Evolutionary conservation across 2,113 vertebrate species (phyloP), one percentile per base, ranked within the genome.

Genomic region (Saccopteryx bilineata): DNA sequence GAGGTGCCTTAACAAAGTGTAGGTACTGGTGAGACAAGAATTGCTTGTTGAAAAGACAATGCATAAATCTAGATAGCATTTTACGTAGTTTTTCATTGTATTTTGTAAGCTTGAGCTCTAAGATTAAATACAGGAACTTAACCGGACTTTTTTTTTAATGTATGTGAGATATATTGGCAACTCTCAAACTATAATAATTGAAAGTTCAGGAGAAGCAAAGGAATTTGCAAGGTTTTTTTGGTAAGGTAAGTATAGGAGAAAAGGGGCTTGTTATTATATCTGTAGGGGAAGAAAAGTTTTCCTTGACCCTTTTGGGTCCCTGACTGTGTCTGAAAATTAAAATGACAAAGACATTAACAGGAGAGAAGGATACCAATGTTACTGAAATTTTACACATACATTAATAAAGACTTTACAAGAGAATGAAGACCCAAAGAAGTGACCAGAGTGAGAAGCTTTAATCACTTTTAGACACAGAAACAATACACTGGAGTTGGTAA

Each of bases 161-260:
- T 33, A 28, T 18, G 7, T 65, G n/a, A 52, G 24, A 26, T n/a
- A 12, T 60, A 33, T 39, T 71, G 39, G 9, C 31, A 69, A 65
- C 4, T 54, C n/a, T 33, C 52, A 96, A 33, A 39, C 61, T 92
- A 81, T 58, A 87, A 91, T 28, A 91, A 58, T 91, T 93, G 78
- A 72, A 87, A 78, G 33, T 58, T 5, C 7, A 52, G 14, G 48
- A 63, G 61, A 95, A 82, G 9, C 17, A 79, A 91, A 69, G 13
- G 11, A 50, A 79, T 83, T 78, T 82, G 17, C 17, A 54, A 83
- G 21, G 7, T 86, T 93, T 91, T 9, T 86, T 93, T 91, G 78
- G 1, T 76, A 78, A 94, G 5, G 28, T 79, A 63, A 76, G 60
- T 80, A 6, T 81, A 56, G 61, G 66, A 66, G 48, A 48, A 74